phyloP scores from a whole-genome alignment of 2,888 invertebrate genomes.

The Melikaiella ostensackeni region DNA sequence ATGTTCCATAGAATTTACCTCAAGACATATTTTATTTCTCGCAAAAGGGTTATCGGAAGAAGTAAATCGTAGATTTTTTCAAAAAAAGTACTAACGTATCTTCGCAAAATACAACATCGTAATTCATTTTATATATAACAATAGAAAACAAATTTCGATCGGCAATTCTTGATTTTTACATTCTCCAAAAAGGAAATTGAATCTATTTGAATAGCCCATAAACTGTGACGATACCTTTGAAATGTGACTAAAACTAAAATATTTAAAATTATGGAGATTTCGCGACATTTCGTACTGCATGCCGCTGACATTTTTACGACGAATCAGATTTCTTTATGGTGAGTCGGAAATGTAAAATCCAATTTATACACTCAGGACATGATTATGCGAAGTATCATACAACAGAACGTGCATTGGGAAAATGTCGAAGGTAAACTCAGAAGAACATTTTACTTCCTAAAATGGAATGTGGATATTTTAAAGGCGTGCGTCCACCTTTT shows the following conservation, averaged over 20 bases:
- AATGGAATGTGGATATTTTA: slow-evolving; percentile 3
- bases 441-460: slow-evolving; percentile 9
- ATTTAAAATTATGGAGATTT: not conserved
- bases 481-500: not conserved
- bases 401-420: not conserved
- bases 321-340: slow-evolving; percentile 8
- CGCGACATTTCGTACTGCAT: not conserved
- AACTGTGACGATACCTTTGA: not conserved
- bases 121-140: too few relatives aligned
- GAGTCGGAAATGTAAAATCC: not conserved
- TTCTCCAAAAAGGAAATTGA: not conserved
- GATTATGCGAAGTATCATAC: slow-evolving; percentile 9
- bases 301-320: not conserved
- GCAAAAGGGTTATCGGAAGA: not conserved
- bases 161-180: not conserved
- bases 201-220: not conserved
- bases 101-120: too few relatives aligned
- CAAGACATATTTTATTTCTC: not conserved
- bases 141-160: not conserved
- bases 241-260: not conserved
- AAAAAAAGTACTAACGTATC: too few relatives aligned
- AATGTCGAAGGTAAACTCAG: not conserved
- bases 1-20: slow-evolving; percentile 7
- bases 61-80: not conserved
- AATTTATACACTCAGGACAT: slow-evolving; percentile 1